These are phyloP conservation scores for Odontamblyopus lacepedii DNA, from an alignment of 2,797 vertebrate species.

Conservation along the genomic window DNA sequence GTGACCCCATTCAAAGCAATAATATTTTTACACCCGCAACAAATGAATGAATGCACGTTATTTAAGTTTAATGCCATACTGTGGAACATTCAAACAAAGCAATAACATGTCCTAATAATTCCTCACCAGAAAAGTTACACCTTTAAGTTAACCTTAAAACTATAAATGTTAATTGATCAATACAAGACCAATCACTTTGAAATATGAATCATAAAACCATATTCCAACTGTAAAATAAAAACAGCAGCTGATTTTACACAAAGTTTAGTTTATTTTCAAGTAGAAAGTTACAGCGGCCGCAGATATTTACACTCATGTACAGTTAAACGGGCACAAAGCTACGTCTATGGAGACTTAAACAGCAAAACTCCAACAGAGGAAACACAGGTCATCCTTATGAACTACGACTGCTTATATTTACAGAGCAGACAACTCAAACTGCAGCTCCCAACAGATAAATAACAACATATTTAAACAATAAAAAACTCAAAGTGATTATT, in stretches of 20 bases:
- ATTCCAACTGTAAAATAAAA: not conserved
- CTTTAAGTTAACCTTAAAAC: too few species aligned
- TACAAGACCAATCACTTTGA: too few species aligned
- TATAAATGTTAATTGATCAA: too few species aligned
- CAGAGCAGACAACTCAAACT: slow-evolving; percentile 11
- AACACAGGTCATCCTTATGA: slow-evolving; percentile 3
- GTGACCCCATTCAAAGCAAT: too few species aligned
- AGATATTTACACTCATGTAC: slow-evolving; percentile 54
- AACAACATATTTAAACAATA: slow-evolving; percentile 10
- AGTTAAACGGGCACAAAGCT: slow-evolving; percentile 14
- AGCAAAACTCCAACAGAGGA: slow-evolving; percentile 6
- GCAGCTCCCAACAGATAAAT: slow-evolving; percentile 21
- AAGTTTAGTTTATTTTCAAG: slow-evolving; percentile 44
- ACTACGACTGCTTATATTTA: slow-evolving; percentile 26
- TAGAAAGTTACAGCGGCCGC: slow-evolving; percentile 38
- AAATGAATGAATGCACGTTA: too few species aligned
- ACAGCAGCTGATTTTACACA: slow-evolving; percentile 14
- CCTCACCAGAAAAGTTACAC: too few species aligned
- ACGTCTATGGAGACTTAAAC: not conserved
- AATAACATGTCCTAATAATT: too few species aligned
- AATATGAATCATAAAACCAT: not conserved
- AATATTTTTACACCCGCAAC: too few species aligned
- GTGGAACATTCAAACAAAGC: too few species aligned
- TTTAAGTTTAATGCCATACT: too few species aligned
- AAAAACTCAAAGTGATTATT: slow-evolving; percentile 8